Evolutionary conservation across 2,113 vertebrate species (phyloP).

Genomic region (Dasyprocta punctata): DNA sequence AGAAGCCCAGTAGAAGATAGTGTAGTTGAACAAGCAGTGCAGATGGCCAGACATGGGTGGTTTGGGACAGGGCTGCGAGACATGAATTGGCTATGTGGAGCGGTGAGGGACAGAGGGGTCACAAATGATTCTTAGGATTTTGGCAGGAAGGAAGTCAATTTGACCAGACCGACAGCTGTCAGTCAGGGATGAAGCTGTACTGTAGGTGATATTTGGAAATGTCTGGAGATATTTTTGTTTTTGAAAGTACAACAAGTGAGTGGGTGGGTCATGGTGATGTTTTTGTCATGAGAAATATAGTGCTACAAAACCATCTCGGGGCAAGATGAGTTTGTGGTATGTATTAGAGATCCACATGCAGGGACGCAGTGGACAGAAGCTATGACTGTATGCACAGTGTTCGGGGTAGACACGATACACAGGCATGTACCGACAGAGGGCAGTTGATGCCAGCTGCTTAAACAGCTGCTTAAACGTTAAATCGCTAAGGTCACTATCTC

Average conservation of each 20-base stretch:
- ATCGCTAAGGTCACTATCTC: not conserved
- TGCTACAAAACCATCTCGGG: not conserved
- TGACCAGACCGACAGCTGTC: not conserved
- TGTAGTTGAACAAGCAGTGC: too few relatives aligned
- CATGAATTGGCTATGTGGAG: not conserved
- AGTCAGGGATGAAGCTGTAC: not conserved
- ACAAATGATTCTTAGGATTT: not conserved
- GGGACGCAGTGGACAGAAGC: not conserved
- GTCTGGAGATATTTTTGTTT: not conserved
- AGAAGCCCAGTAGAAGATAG: too few relatives aligned
- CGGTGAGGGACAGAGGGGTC: too few relatives aligned
- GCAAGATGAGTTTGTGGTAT: not conserved
- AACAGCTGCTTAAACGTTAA: not conserved
- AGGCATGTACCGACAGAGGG: not conserved
- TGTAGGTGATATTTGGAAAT: too few relatives aligned
- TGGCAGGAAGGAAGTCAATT: not conserved
- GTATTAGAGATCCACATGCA: not conserved
- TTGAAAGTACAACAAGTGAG: not conserved
- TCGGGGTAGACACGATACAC: not conserved
- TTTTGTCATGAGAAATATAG: not conserved
- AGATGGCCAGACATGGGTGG: not conserved
- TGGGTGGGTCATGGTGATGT: not conserved
- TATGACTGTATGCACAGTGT: not conserved
- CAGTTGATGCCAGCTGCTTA: not conserved
- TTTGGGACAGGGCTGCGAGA: not conserved